Evolutionary conservation across 2,113 vertebrate genomes (phyloP).

Genomic region (Festucalex cinctus): DNA sequence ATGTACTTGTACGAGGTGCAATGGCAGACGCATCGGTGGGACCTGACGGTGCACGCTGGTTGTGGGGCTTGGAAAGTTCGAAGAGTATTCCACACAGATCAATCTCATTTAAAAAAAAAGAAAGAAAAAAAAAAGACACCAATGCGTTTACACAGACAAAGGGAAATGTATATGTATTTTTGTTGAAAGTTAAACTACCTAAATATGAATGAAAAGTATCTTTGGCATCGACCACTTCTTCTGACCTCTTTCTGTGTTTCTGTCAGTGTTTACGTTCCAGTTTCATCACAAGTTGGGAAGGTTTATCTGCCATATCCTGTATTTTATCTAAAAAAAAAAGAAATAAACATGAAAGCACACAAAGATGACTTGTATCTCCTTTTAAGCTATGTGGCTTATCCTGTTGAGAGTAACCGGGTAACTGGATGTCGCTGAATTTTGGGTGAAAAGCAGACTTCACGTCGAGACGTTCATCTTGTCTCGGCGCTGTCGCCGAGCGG

Average conservation of each 20-base stretch:
- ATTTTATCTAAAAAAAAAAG: constrained; percentile 50
- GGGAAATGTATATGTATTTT: constrained; percentile 57
- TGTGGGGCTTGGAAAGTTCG: not conserved
- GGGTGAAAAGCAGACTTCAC: too few relatives aligned
- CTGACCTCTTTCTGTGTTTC: constrained; percentile 52
- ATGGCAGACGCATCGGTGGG: constrained; percentile 34
- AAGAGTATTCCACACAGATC: constrained; percentile 22
- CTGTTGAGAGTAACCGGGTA: too few relatives aligned
- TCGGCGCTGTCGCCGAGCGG: not conserved
- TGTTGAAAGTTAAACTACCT: constrained; percentile 63
- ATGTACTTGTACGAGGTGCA: constrained; percentile 43
- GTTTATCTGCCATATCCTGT: constrained; percentile 59
- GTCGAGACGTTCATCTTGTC: not conserved
- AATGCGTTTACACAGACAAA: constrained; percentile 57
- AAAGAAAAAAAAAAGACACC: constrained; percentile 16
- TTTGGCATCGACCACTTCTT: constrained; percentile 63
- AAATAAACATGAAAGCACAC: constrained; percentile 39
- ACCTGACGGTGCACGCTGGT: constrained; percentile 19
- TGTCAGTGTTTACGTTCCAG: constrained; percentile 62
- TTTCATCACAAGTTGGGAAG: constrained; percentile 31
- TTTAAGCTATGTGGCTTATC: constrained; percentile 24
- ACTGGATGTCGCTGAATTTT: too few relatives aligned
- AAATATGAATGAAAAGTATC: constrained; percentile 65
- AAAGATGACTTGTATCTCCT: constrained; percentile 71
- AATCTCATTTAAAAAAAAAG: not conserved